Evolutionary conservation across 2,113 vertebrate genomes (phyloP), one percentile per base, ranked within the genome.

Genomic region (Axis porcinus): DNA sequence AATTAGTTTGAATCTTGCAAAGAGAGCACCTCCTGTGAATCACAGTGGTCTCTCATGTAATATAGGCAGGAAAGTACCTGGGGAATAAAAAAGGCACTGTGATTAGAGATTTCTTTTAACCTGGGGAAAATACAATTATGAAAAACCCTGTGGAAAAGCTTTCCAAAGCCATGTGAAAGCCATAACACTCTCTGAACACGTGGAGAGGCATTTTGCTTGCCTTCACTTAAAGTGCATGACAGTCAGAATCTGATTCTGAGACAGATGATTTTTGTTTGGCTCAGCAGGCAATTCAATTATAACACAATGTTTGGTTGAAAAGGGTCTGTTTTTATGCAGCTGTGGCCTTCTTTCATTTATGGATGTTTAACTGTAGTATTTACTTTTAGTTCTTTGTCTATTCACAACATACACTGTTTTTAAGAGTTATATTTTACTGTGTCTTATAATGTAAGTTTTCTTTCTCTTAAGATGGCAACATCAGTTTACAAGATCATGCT

Each of bases 221-320:
- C 62, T 98, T 97, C 74, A 89, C 89, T 97, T 96, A 97, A 96
- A 97, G 78, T 97, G 76, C 79, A 58, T 60, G 81, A 79, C 84
- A 97, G 33, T 85, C 93, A 93, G 97, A 94, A 91, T 87, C 76
- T 97, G 82, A 97, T 79, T 97, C 89, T 83, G 64, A 82, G 90
- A 83, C 52, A 96, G 67, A 83, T 93, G 86, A 78, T 94, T 91
- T 98, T 98, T 97, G 94, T 64, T 97, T 79, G 97, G 83, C 95
- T 95, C 97, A 87, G 92, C 92, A 81, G 90, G 96, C 54, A 97
- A 97, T 98, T 95, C 89, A 98, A 92, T 98, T 98, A 99, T 98
- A 97, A 92, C 76, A 86, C 92, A 78, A 58, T 91, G 76, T 90
- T 94, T 97, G 55, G 84, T 89, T 64, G 97, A 94, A 50, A 57